Evolutionary conservation across 1,140 invertebrate genomes (phyloP).

Genomic region (Heliconius nattereri): DNA sequence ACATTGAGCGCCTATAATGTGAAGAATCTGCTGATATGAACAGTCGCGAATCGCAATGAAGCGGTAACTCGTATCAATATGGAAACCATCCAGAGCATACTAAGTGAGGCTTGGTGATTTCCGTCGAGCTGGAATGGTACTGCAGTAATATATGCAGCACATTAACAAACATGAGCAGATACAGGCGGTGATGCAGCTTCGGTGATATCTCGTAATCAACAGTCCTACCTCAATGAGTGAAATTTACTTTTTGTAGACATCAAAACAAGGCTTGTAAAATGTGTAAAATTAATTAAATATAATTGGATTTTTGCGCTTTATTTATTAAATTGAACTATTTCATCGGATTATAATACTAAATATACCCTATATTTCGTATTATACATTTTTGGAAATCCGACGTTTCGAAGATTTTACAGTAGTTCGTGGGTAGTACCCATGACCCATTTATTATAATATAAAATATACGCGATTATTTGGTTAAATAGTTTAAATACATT

Average conservation of each 20-base stretch:
- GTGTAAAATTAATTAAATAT: too few relatives aligned
- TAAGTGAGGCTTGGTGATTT: conserved; percentile 49
- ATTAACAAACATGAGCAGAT: conserved; percentile 62
- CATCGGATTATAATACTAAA: too few relatives aligned
- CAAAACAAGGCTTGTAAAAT: too few relatives aligned
- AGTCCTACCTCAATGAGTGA: conserved; percentile 9
- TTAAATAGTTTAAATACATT: too few relatives aligned
- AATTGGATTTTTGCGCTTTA: too few relatives aligned
- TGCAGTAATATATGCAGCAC: conserved; percentile 56
- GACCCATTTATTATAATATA: too few relatives aligned
- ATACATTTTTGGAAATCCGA: too few relatives aligned
- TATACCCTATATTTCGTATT: too few relatives aligned
- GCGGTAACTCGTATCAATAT: conserved; percentile 34
- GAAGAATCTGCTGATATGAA: conserved; percentile 1
- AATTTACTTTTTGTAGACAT: background rate
- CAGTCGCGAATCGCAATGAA: conserved; percentile 6
- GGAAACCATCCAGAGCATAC: conserved; percentile 48
- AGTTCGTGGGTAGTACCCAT: too few relatives aligned
- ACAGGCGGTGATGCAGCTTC: conserved; percentile 48
- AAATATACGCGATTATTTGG: too few relatives aligned
- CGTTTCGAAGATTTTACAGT: too few relatives aligned
- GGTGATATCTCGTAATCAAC: conserved; percentile 28
- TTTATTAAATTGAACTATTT: too few relatives aligned
- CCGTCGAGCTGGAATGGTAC: conserved; percentile 45
- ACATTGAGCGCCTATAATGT: background rate